Evolutionary conservation across 1,140 invertebrate genomes (phyloP), one percentile per base, ranked within the genome.

Genomic region (Heliconius nattereri): DNA sequence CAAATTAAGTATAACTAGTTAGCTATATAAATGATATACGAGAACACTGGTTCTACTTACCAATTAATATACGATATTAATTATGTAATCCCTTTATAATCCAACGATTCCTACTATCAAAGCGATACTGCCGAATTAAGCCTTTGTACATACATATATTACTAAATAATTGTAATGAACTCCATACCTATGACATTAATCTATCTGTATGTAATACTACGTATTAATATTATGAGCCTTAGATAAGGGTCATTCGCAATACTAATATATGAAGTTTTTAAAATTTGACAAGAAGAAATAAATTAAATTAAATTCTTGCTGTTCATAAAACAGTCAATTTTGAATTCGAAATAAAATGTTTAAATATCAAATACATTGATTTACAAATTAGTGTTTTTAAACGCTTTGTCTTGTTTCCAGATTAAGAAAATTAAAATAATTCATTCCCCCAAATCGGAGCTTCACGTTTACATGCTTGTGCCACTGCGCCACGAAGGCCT

Each of bases 41-140:
- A 60, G n/a, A 23, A n/a, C 3, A 66, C 0, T n/a, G 26, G 9
- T 19, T 66, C 60, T 40, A 72, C 16, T 37, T 72, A 72, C 71
- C 71, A 40, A 35, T 72, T 35, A 72, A 72, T 72, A 72, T 72
- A 37, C 71, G 71, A 40, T 72, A 72, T 72, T 72, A 72, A 37
- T 72, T 20, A 72, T 72, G 35, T 72, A 72, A 72, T 72, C 71
- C 71, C 71, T 72, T 72, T 72, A 72, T 72, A 72, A 72, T 72
- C 29, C 71, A 72, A 20, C 19, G 71, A 72, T 72, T 71, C 70
- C 32, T 72, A n/a, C 71, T 19, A 72, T 72, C 32, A 72, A 72
- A 72, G 71, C 71, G 71, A 72, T 72, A 72, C 32, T 72, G 35
- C 71, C 37, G 71, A 72, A 37, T 72, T 72, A 72, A 72, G 71